Evolutionary conservation across 2,113 vertebrate genomes (phyloP).

Genomic region (Saimiri boliviensis): DNA sequence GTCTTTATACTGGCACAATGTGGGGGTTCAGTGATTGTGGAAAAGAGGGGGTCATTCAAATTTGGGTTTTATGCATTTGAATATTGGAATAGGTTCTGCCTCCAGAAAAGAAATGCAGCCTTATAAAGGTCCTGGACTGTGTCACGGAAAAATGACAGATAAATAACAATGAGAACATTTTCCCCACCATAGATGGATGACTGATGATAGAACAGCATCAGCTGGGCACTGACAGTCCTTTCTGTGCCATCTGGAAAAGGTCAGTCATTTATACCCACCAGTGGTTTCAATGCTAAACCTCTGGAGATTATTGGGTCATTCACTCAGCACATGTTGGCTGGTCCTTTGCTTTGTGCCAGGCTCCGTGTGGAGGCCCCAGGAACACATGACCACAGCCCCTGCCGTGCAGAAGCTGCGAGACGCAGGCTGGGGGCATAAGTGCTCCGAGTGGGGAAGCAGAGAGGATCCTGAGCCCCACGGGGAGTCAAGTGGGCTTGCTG

Average conservation of each 20-base stretch:
- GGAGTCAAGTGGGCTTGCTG: rapidly evolving
- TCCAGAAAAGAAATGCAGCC: background rate
- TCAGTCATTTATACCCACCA: background rate
- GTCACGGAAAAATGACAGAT: background rate
- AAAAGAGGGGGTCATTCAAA: no score
- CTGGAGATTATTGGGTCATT: background rate
- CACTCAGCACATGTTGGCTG: background rate
- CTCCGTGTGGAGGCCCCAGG: background rate
- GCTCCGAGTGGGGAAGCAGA: background rate
- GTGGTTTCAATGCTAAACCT: background rate
- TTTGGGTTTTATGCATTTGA: rapidly evolving
- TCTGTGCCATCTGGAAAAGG: background rate
- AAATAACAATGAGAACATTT: background rate
- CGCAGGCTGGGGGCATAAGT: no score
- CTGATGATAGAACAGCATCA: background rate
- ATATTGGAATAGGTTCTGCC: background rate
- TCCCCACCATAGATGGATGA: background rate
- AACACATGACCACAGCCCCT: background rate
- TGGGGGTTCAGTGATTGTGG: background rate
- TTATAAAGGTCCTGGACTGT: background rate
- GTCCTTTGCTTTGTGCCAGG: background rate
- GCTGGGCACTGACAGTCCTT: rapidly evolving
- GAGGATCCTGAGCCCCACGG: rapidly evolving
- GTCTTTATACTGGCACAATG: rapidly evolving
- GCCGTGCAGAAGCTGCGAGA: background rate